A percentile compares a stretch with the other conserved stretches of the same genome.
Conservation (phyloP, 2,888 invertebrate species). For the Xylota segnis region DNA sequence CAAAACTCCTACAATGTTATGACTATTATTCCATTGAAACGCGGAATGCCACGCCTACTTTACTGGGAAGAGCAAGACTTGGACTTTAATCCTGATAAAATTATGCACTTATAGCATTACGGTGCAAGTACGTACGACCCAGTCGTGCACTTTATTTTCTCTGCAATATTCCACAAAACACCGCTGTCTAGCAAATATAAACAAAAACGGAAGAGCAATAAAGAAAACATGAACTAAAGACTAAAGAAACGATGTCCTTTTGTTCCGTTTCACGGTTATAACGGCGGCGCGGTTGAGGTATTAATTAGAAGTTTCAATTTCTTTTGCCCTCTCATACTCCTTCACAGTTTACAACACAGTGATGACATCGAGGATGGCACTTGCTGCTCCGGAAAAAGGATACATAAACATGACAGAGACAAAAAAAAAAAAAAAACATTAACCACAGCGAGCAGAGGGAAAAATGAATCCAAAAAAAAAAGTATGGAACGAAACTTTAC, state of each 20-base stretch:
- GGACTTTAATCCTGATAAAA: no score
- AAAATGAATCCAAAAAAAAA: conserved; percentile 47
- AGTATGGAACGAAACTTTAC: conserved; percentile 65
- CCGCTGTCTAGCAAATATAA: conserved; percentile 23
- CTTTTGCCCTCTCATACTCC: conserved; percentile 61
- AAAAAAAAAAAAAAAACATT: conserved; percentile 14
- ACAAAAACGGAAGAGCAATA: conserved; percentile 10
- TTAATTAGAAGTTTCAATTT: conserved; percentile 77
- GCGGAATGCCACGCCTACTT: no score
- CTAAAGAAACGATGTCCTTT: conserved; percentile 65
- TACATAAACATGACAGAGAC: conserved; percentile 22
- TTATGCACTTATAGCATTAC: no score
- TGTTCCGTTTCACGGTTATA: conserved; percentile 41
- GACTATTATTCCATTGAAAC: no score
- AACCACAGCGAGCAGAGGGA: conserved; percentile 50
- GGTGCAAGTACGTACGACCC: no score
- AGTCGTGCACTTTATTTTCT: no score
- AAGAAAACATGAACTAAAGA: conserved; percentile 61
- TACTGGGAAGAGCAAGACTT: no score
- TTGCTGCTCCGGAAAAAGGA: conserved; percentile 50
- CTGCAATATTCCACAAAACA: conserved; percentile 40
- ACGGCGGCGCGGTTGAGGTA: conserved; percentile 57
- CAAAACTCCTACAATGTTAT: no score
- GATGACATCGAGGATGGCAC: conserved; percentile 71
- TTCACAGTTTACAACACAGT: conserved; percentile 27